These are phyloP conservation scores for Smittia aterrima DNA, from an alignment of 2,888 invertebrate species.

Conservation along the genomic window DNA sequence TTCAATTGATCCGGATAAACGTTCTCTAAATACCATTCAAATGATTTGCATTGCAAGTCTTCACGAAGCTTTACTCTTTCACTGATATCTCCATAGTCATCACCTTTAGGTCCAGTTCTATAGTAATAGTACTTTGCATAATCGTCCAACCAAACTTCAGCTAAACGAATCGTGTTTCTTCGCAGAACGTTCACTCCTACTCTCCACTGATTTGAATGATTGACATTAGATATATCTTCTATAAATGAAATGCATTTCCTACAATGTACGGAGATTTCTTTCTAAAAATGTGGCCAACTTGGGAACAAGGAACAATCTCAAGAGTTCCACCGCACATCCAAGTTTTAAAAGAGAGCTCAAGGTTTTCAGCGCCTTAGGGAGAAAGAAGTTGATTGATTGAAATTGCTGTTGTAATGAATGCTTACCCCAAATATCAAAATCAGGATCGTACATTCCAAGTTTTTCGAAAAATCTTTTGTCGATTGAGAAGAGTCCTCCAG, in stretches of 20 bases:
- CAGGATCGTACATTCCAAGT: constrained; percentile 45
- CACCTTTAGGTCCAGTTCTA: constrained; percentile 57
- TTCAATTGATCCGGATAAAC: constrained; percentile 68
- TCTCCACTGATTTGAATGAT: too few relatives aligned
- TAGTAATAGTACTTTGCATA: constrained; percentile 26
- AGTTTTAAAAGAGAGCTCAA: background rate
- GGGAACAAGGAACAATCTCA: constrained; percentile 46
- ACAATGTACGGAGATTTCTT: constrained; percentile 59
- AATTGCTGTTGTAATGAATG: constrained; percentile 79
- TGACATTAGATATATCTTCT: too few relatives aligned
- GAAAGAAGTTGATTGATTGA: too few relatives aligned
- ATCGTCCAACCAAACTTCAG: constrained; percentile 36
- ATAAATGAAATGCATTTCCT: too few relatives aligned
- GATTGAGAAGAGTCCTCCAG: constrained; percentile 45
- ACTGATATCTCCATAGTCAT: constrained; percentile 77
- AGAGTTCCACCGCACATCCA: constrained; percentile 44
- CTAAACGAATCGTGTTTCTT: constrained; percentile 14
- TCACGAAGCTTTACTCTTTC: constrained; percentile 65
- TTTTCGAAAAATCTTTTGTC: constrained; percentile 44
- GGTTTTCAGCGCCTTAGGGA: constrained; percentile 42
- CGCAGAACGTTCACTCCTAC: constrained; percentile 55
- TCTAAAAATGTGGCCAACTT: constrained; percentile 47
- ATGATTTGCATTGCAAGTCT: constrained; percentile 71
- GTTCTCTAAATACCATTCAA: constrained; percentile 81
- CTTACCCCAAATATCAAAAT: constrained; percentile 38